phyloP scores from a whole-genome alignment of 2,888 invertebrate genomes.

The Torymus tubicola region DNA sequence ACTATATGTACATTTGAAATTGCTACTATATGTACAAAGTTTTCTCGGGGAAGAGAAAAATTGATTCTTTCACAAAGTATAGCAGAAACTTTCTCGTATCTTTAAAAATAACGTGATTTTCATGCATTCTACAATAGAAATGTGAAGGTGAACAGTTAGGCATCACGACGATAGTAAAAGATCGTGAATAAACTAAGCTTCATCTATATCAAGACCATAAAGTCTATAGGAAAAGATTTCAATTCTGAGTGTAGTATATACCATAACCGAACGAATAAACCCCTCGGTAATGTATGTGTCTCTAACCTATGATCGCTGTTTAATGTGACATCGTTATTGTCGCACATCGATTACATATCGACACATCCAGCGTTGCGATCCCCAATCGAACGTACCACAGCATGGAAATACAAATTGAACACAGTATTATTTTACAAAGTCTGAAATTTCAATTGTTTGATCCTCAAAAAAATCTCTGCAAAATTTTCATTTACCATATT shows the following conservation, averaged over 20 bases:
- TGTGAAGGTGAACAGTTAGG: slow-evolving; percentile 24
- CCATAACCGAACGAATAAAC: slow-evolving; percentile 54
- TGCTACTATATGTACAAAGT: too few species aligned
- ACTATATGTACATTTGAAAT: too few species aligned
- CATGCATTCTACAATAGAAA: slow-evolving; percentile 41
- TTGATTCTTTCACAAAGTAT: too few species aligned
- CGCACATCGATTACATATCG: slow-evolving; percentile 72
- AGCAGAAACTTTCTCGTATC: slow-evolving; percentile 39
- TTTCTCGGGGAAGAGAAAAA: too few species aligned
- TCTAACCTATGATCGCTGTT: slow-evolving; percentile 76
- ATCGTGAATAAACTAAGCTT: slow-evolving; percentile 6
- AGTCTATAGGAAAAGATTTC: slow-evolving; percentile 18
- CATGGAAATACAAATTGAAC: slow-evolving; percentile 71
- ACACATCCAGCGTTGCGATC: slow-evolving; percentile 58
- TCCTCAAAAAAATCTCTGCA: slow-evolving; percentile 42
- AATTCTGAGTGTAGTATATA: slow-evolving; percentile 43
- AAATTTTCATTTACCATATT: slow-evolving; percentile 40
- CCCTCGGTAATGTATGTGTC: slow-evolving; percentile 71
- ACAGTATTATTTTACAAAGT: slow-evolving; percentile 47
- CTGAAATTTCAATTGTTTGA: slow-evolving; percentile 19
- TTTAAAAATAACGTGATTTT: slow-evolving; percentile 26
- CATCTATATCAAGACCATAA: slow-evolving; percentile 3
- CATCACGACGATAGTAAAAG: slow-evolving; percentile 27
- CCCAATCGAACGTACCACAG: slow-evolving; percentile 74
- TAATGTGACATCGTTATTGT: slow-evolving; percentile 72